Evolutionary conservation across 2,113 vertebrate genomes (phyloP).

Genomic region (Aldabrachelys gigantea): DNA sequence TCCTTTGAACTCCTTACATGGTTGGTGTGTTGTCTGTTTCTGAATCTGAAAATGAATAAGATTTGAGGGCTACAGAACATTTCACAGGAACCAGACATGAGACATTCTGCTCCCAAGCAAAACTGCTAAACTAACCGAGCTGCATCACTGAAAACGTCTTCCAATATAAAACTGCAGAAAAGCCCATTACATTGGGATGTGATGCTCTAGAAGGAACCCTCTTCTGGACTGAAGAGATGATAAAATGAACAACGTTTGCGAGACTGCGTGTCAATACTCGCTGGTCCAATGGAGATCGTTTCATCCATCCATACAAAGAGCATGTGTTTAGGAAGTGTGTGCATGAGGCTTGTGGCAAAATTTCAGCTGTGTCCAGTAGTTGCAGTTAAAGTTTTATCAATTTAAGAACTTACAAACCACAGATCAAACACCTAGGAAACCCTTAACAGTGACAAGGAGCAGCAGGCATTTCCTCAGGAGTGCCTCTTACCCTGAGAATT

Average conservation of each 20-base stretch:
- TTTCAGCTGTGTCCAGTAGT: background rate
- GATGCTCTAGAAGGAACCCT: background rate
- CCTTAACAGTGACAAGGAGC: background rate
- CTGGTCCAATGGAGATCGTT: background rate
- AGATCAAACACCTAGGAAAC: background rate
- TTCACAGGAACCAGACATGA: background rate
- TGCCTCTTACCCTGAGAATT: background rate
- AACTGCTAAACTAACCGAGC: background rate
- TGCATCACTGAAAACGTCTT: background rate
- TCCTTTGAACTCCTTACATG: slow-evolving; percentile 42
- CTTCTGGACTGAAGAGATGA: background rate
- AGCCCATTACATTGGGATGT: background rate
- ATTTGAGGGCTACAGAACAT: background rate
- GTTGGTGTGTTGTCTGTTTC: slow-evolving; percentile 43
- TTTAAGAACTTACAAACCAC: background rate
- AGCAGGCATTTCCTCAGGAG: background rate
- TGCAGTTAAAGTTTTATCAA: background rate
- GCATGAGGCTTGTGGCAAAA: rapidly evolving
- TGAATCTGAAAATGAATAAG: slow-evolving; percentile 78
- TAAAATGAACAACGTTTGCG: background rate
- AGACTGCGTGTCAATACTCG: rapidly evolving
- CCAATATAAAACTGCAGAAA: background rate
- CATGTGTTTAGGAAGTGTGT: background rate
- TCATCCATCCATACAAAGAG: background rate
- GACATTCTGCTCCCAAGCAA: background rate